Percentiles rank a stretch among this genome's conserved stretches.
Evolutionary conservation across 2,888 invertebrate species (phyloP).

Genomic region (Leptopilina myrica): DNA sequence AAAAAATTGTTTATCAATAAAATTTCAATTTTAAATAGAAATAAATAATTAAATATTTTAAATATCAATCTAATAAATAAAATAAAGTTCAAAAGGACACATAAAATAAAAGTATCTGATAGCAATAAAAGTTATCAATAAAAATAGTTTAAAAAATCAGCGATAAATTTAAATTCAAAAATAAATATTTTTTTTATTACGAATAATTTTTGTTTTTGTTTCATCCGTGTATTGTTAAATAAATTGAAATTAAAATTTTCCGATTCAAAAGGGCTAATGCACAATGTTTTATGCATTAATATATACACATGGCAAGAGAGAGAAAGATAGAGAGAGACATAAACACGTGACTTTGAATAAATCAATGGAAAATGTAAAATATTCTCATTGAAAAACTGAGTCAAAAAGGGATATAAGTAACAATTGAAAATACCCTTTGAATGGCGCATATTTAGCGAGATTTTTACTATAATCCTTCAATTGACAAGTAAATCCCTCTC

Average conservation of each 20-base stretch:
- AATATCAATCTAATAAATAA: too few relatives aligned
- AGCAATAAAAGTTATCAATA: too few relatives aligned
- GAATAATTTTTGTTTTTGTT: too few relatives aligned
- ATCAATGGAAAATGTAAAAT: background rate
- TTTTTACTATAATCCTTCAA: conserved; percentile 8
- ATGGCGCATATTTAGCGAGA: conserved; percentile 8
- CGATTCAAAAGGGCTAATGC: background rate
- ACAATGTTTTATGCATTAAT: conserved; percentile 8
- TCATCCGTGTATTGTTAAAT: too few relatives aligned
- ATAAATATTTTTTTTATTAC: too few relatives aligned
- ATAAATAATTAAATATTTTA: too few relatives aligned
- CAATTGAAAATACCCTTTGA: conserved; percentile 13
- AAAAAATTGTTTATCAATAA: too few relatives aligned
- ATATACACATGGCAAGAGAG: background rate
- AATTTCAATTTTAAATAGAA: too few relatives aligned
- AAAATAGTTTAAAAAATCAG: too few relatives aligned
- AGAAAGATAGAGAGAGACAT: background rate
- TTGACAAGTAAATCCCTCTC: conserved; percentile 20
- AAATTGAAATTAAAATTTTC: background rate
- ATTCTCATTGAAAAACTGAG: conserved; percentile 9
- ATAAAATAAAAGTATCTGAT: too few relatives aligned
- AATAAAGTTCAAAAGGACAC: too few relatives aligned
- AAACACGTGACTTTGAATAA: background rate
- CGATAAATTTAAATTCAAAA: too few relatives aligned
- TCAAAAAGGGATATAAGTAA: conserved; percentile 21